Percentiles rank a stretch among this genome's conserved stretches.
These are phyloP conservation scores for Okamejei kenojei DNA, from an alignment of 2,797 vertebrate genomes.

Conservation along the genomic window DNA sequence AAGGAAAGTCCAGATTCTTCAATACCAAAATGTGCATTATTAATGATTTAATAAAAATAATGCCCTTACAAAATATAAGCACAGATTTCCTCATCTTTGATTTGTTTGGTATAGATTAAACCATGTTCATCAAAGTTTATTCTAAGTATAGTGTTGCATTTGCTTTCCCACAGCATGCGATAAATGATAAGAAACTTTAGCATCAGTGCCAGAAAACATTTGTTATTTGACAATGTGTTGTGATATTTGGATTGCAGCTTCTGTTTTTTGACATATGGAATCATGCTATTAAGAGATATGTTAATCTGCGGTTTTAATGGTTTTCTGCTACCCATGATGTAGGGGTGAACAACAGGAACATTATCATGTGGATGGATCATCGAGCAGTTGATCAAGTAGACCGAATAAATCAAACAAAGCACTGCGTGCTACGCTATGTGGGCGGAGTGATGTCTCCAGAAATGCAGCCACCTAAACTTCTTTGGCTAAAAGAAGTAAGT, in stretches of 20 bases:
- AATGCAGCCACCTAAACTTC: slow-evolving; percentile 92
- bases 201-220: slow-evolving; percentile 2
- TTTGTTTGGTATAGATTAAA: background rate
- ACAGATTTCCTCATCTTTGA: background rate
- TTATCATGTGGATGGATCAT: slow-evolving; percentile 98
- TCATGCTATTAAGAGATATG: background rate
- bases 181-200: background rate
- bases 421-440: slow-evolving; percentile 67
- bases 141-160: background rate
- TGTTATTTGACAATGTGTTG: slow-evolving; percentile 10
- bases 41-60: background rate
- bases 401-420: slow-evolving; percentile 69
- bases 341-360: slow-evolving; percentile 71
- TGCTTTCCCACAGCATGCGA: background rate
- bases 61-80: background rate
- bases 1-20: background rate
- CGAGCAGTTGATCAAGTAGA: slow-evolving; percentile 74
- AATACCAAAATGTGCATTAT: background rate
- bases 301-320: background rate
- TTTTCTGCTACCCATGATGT: slow-evolving; percentile 31
- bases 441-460: slow-evolving; percentile 93
- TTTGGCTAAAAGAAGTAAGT: slow-evolving; percentile 94
- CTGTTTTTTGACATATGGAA: slow-evolving; percentile 10
- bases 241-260: slow-evolving; percentile 13
- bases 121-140: background rate